phyloP scores from a whole-genome alignment of 2,797 vertebrate species.

The Phalanger gymnotis region DNA sequence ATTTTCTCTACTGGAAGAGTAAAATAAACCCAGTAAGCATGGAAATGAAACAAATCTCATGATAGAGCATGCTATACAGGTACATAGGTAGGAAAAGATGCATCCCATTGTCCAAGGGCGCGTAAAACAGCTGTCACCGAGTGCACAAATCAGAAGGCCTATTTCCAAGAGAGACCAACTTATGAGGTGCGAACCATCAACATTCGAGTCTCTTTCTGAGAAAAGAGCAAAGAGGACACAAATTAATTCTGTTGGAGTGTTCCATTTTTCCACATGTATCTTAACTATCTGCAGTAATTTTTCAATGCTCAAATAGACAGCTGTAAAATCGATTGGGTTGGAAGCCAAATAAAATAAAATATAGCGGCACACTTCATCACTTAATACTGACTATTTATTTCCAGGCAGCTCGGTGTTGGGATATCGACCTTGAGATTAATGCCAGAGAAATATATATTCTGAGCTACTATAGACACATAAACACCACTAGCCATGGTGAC shows the following conservation, averaged over 20 bases:
- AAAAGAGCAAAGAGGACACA: slow-evolving; percentile 19
- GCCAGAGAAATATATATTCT: slow-evolving; percentile 73
- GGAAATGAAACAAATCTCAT: slow-evolving; percentile 10
- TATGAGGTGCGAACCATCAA: slow-evolving; percentile 34
- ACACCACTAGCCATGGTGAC: slow-evolving; percentile 65
- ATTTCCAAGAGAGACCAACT: background rate
- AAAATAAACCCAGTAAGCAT: slow-evolving; percentile 28
- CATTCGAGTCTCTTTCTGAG: slow-evolving; percentile 13
- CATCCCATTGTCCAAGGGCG: background rate
- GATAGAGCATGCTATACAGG: background rate
- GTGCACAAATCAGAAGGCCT: slow-evolving; percentile 39
- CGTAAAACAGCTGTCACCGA: background rate
- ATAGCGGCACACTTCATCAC: slow-evolving; percentile 70
- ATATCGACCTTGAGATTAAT: slow-evolving; percentile 75
- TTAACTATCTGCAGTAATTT: slow-evolving; percentile 59
- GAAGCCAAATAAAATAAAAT: slow-evolving; percentile 73
- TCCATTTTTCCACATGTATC: slow-evolving; percentile 66
- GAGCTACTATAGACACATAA: slow-evolving; percentile 64
- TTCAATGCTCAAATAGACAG: slow-evolving; percentile 60
- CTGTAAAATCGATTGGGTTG: slow-evolving; percentile 71
- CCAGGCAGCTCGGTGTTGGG: slow-evolving; percentile 53
- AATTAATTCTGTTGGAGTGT: slow-evolving; percentile 60
- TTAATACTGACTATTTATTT: slow-evolving; percentile 72
- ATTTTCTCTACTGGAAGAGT: slow-evolving; percentile 42
- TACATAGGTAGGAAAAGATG: background rate